Percentiles rank a stretch among this genome's conserved stretches.
Conservation (phyloP, 2,113 vertebrate genomes). For the Sinocyclocheilus anophthalmus region DNA sequence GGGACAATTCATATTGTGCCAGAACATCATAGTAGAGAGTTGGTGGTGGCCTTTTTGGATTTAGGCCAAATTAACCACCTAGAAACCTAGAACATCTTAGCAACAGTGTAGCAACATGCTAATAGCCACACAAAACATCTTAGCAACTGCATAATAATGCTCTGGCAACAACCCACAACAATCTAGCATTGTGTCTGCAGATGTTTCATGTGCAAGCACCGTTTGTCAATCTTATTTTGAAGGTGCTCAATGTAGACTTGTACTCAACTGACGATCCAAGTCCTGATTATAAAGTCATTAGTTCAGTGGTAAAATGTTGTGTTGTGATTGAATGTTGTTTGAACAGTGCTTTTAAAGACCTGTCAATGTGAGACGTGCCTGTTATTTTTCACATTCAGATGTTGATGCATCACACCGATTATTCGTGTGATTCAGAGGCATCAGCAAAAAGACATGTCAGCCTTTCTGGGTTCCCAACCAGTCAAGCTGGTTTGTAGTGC, state of each 20-base stretch:
- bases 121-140: conserved; percentile 22
- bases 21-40: no score
- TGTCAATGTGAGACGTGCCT: not conserved
- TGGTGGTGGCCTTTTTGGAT: conserved; percentile 12
- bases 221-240: not conserved
- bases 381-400: conserved; percentile 47
- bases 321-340: not conserved
- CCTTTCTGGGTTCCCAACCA: conserved; percentile 49
- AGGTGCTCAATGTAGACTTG: not conserved
- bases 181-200: not conserved
- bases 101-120: conserved; percentile 20
- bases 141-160: conserved; percentile 33
- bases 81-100: conserved; percentile 15
- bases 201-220: not conserved
- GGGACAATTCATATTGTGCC: not conserved
- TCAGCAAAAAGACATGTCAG: conserved; percentile 57
- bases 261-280: not conserved
- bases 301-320: not conserved
- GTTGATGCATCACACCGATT: conserved; percentile 43
- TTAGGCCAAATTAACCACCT: not conserved
- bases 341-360: not conserved
- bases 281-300: not conserved
- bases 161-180: not conserved
- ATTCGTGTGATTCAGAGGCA: conserved; percentile 62
- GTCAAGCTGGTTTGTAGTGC: conserved; percentile 62